phyloP scores from a whole-genome alignment of 2,113 vertebrate genomes.

The Onychostoma macrolepis region DNA sequence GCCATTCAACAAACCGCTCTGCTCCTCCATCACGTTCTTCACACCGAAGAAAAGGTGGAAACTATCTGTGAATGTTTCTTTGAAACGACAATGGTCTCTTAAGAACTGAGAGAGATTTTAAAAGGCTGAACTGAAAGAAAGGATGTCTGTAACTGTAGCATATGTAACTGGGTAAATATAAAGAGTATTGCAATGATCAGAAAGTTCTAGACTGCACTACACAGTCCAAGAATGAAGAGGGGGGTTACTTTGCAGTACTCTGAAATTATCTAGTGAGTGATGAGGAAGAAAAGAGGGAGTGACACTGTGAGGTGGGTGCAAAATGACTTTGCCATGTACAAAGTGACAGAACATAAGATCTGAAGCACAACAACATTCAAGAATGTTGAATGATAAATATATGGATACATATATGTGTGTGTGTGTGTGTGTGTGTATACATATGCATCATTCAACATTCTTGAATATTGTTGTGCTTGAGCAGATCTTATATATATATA shows the following conservation, averaged over 20 bases:
- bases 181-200: background rate
- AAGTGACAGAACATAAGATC: background rate
- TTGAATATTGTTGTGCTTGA: background rate
- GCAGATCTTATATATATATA: too few species aligned
- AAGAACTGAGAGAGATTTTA: conserved; percentile 23
- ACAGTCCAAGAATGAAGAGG: background rate
- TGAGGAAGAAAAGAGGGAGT: conserved; percentile 14
- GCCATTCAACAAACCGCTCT: conserved; percentile 27
- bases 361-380: background rate
- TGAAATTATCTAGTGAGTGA: conserved; percentile 26
- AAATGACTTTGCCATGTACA: background rate
- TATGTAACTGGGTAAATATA: background rate
- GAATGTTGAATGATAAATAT: background rate
- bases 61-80: conserved; percentile 43
- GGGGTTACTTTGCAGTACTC: background rate
- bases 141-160: background rate
- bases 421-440: background rate
- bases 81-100: conserved; percentile 32
- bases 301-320: background rate
- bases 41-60: conserved; percentile 36
- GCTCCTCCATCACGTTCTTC: conserved; percentile 17
- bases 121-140: conserved; percentile 4
- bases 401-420: background rate
- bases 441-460: background rate
- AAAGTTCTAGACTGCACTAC: background rate